Percentiles rank a stretch among this genome's conserved stretches.
Evolutionary conservation across 2,797 vertebrate genomes (phyloP).

Genomic region (Clamator glandarius): DNA sequence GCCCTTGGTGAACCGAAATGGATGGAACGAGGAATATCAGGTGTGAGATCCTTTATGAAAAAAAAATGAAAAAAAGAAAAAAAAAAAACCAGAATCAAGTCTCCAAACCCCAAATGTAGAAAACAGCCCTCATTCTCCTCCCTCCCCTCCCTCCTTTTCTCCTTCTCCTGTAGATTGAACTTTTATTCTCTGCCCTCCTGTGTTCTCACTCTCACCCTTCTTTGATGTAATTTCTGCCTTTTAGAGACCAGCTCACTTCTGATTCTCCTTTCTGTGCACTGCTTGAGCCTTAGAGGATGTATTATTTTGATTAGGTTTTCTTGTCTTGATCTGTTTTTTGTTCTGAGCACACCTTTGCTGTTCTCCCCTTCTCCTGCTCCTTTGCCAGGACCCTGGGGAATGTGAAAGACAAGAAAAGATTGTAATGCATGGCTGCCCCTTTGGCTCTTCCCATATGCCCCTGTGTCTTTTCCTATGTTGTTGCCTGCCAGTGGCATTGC

Average conservation of each 20-base stretch:
- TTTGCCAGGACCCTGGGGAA: constrained; percentile 38
- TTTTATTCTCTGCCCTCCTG: constrained; percentile 70
- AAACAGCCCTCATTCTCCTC: constrained; percentile 50
- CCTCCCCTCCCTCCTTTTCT: constrained; percentile 57
- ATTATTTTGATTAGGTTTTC: constrained; percentile 42
- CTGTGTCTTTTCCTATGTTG: not conserved
- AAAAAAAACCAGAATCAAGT: constrained; percentile 35
- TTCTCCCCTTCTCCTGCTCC: constrained; percentile 16
- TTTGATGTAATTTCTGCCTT: constrained; percentile 78
- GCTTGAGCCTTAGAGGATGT: constrained; percentile 43
- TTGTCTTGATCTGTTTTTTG: constrained; percentile 25
- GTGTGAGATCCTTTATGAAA: constrained; percentile 85
- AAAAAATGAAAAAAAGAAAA: constrained; percentile 36
- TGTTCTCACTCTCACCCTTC: constrained; percentile 80
- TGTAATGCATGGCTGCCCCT: constrained; percentile 62
- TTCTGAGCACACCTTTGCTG: constrained; percentile 46
- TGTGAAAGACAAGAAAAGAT: constrained; percentile 56
- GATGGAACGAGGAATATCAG: constrained; percentile 90
- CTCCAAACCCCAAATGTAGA: constrained; percentile 59
- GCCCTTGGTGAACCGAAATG: constrained; percentile 95
- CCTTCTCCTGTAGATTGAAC: constrained; percentile 64
- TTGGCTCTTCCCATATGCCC: not conserved
- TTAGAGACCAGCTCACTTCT: constrained; percentile 67
- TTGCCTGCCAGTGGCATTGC: constrained; percentile 31
- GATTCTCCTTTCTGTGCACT: constrained; percentile 72